Evolutionary conservation across 2,113 vertebrate genomes (phyloP).

Genomic region (Glareola pratincola): DNA sequence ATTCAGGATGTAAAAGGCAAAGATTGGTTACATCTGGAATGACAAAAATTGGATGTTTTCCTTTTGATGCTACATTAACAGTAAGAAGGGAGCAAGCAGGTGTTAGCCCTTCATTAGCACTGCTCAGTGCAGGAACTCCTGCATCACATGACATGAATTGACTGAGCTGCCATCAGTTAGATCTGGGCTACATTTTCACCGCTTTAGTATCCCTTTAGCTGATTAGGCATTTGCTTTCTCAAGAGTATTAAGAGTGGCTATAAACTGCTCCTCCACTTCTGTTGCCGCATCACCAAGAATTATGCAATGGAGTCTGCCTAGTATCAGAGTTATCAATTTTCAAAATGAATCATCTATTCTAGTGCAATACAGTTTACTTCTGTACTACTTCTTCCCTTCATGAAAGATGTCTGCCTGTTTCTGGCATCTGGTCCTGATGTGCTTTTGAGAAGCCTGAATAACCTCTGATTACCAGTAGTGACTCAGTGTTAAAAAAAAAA

Average conservation of each 20-base stretch:
- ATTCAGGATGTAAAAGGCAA: background rate
- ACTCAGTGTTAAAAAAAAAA: background rate
- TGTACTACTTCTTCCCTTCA: background rate
- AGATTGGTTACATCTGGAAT: background rate
- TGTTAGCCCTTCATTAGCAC: background rate
- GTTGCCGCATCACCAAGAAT: constrained; percentile 1
- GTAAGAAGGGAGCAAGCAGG: background rate
- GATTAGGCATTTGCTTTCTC: background rate
- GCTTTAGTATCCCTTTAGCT: background rate
- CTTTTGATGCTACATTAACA: background rate
- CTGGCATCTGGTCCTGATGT: constrained; percentile 35
- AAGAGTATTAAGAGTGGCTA: background rate
- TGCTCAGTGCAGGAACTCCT: background rate
- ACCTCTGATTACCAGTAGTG: constrained; percentile 45
- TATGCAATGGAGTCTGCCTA: background rate
- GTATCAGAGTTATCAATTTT: constrained; percentile 2
- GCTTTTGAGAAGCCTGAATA: constrained; percentile 58
- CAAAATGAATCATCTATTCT: constrained; percentile 20
- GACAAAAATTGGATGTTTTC: background rate
- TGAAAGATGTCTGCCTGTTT: background rate
- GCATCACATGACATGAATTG: background rate
- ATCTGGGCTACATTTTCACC: background rate
- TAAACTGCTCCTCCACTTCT: background rate
- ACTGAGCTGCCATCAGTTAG: background rate
- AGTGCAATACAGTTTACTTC: constrained; percentile 10